Evolutionary conservation across 1,140 invertebrate genomes (phyloP).

Genomic region (Papilio dardanus): DNA sequence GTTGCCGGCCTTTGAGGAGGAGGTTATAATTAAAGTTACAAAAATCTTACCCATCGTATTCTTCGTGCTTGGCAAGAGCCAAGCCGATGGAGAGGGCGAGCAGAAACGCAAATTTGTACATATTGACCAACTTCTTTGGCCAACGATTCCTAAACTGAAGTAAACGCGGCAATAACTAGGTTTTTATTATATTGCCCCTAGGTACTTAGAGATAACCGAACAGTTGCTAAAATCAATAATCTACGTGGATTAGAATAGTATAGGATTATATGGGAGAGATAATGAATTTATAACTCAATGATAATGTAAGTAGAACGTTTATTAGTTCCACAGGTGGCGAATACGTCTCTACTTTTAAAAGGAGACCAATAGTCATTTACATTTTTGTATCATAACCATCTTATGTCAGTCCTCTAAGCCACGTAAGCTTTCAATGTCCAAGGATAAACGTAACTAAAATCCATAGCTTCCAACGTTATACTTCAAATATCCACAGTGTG

Average conservation of each 20-base stretch:
- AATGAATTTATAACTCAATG: conserved; percentile 9
- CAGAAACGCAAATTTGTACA: conserved; percentile 10
- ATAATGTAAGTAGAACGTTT: conserved; percentile 10
- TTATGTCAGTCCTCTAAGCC: too few species aligned
- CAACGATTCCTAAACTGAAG: background rate
- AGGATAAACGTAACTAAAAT: too few species aligned
- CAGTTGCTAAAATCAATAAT: conserved; percentile 24
- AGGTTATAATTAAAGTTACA: background rate
- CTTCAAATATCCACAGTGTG: background rate
- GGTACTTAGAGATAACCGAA: conserved; percentile 13
- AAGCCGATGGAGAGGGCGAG: conserved; percentile 33
- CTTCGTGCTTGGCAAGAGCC: conserved; percentile 56
- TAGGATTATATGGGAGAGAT: background rate
- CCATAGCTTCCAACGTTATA: background rate
- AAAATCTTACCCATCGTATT: conserved; percentile 59
- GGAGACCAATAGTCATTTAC: background rate
- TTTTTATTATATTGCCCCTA: conserved; percentile 19
- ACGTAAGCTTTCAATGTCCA: too few species aligned
- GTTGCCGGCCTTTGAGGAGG: too few species aligned
- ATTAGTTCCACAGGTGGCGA: background rate
- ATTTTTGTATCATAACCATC: too few species aligned
- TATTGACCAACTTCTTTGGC: background rate
- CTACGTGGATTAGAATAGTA: conserved; percentile 1
- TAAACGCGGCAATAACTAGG: background rate
- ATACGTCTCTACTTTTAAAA: background rate